Base-by-base conservation (phyloP, 2,797 vertebrate genomes). In the Micropoecilia bifurca region DNA sequence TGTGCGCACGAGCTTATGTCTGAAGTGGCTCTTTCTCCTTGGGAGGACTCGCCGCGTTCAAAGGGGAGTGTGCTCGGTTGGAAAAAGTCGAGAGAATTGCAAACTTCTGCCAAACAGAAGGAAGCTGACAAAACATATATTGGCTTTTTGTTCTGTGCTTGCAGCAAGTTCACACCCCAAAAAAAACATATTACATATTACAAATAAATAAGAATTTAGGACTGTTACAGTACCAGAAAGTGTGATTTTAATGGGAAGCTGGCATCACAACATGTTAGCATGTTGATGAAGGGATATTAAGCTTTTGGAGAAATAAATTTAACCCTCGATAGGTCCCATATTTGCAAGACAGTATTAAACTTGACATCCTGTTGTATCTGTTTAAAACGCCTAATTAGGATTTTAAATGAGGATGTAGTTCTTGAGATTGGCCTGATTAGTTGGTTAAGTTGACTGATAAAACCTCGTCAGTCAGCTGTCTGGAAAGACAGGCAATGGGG, bases 11-110 rank as follows among this genome's bases (percentile, higher is more conserved):
- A 92, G 94, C 95, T 91, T 87, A 88, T 90, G 92, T 94, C 93
- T 95, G 94, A 94, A 95, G 94, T 92, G 93, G 87, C 93, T 94
- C 90, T 91, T 94, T 90, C 91, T 95, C 88, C 91, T 91, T 84
- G 53, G 55, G 85, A 94, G 93, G 90, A 90, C 93, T 93, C 88
- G 59, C 79, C 92, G 83, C 87, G 85, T 94, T 96, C 92, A 95
- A 94, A 95, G 91, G 84, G 92, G 91, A 91, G 79, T 80, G 89
- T 71, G 82, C 82, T 66, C 75, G 85, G 88, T 82, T 90, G 89
- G 88, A 93, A 78, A 93, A 93, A 90, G 87, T 90, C 55, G 75
- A n/a, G 83, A 83, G 84, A 77, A 91, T 81, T 55, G 47, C 47
- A 88, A 85, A 88, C 84, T 92, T 87, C 88, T 83, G 83, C 84